phyloP scores from a whole-genome alignment of 30 jellyfish, hydroid and myxozoan species.

The Hydra vulgaris region DNA sequence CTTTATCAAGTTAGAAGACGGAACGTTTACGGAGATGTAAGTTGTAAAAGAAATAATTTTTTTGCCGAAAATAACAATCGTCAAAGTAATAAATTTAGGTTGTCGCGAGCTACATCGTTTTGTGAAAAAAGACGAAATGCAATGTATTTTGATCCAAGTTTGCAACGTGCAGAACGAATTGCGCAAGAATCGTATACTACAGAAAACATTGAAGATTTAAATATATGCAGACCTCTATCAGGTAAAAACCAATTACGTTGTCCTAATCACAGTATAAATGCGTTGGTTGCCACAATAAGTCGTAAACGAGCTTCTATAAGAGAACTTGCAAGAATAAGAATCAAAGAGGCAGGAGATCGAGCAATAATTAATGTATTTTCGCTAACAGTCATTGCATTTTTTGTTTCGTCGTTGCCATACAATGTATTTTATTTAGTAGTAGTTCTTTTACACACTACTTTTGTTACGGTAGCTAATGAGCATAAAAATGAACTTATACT shows the following conservation, averaged over 20 bases:
- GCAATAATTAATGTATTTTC: constrained; percentile 4
- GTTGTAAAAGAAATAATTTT: too few relatives aligned
- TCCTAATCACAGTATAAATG: not conserved
- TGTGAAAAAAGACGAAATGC: not conserved
- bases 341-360: constrained; percentile 17
- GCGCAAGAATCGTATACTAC: too few relatives aligned
- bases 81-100: constrained; percentile 9
- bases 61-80: too few relatives aligned
- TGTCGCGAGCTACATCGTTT: not conserved
- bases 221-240: not conserved
- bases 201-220: not conserved
- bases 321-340: not conserved
- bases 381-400: not conserved
- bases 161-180: not conserved
- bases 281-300: not conserved
- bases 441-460: not conserved
- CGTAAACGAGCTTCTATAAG: not conserved
- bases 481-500: not conserved
- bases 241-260: not conserved
- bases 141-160: not conserved
- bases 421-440: constrained; percentile 13
- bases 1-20: not conserved
- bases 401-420: constrained; percentile 12
- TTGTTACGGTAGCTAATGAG: not conserved
- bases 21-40: not conserved